Conservation (phyloP, 2,797 vertebrate genomes). For the Benthosema pterotum region DNA sequence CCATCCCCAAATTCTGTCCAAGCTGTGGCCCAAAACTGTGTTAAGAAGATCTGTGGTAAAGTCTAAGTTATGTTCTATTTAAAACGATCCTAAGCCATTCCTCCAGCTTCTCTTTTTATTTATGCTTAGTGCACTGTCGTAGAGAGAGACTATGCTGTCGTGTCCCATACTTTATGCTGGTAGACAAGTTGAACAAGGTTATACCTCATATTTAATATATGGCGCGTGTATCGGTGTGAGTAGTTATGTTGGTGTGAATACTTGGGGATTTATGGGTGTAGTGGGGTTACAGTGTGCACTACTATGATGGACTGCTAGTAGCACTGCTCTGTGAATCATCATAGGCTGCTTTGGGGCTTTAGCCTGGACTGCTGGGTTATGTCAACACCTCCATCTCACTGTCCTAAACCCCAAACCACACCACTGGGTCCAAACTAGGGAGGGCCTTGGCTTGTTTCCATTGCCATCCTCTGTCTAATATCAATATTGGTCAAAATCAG, state of each 20-base stretch:
- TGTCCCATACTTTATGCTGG: conserved; percentile 66
- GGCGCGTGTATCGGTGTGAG: conserved; percentile 45
- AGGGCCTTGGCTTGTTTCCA: too few species aligned
- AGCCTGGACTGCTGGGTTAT: not conserved
- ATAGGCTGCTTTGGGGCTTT: conserved; percentile 8
- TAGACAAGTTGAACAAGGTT: conserved; percentile 54
- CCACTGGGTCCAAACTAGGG: too few species aligned
- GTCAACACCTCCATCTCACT: conserved; percentile 2
- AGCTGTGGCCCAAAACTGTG: conserved; percentile 29
- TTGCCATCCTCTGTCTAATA: too few species aligned
- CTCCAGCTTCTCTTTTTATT: conserved; percentile 17
- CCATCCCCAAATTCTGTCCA: conserved; percentile 24
- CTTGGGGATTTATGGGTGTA: conserved; percentile 11
- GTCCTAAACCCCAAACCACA: too few species aligned
- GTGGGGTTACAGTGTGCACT: conserved; percentile 29
- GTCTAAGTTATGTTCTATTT: conserved; percentile 18
- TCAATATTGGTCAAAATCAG: too few species aligned
- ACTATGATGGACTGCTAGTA: conserved; percentile 57
- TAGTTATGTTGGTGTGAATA: conserved; percentile 35
- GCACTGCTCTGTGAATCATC: conserved; percentile 27
- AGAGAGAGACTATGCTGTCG: conserved; percentile 28
- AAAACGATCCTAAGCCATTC: conserved; percentile 35
- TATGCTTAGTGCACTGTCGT: conserved; percentile 28
- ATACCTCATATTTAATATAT: conserved; percentile 64
- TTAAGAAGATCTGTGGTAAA: conserved; percentile 16